phyloP scores from a whole-genome alignment of 2,888 invertebrate species.

The Thelaira solivaga region DNA sequence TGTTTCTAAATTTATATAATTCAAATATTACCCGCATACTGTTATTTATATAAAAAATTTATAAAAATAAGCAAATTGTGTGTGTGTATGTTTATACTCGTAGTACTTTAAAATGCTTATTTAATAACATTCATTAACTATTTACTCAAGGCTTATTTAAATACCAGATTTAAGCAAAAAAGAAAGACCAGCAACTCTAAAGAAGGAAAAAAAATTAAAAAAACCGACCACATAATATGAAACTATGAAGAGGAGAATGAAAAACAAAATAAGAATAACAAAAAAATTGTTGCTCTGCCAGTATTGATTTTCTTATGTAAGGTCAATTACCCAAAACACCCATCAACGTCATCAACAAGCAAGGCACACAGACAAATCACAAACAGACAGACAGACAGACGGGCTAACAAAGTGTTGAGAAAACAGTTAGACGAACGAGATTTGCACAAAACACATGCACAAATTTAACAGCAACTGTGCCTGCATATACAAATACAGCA shows the following conservation, averaged over 20 bases:
- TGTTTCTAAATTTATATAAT: no score
- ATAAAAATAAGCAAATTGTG: no score
- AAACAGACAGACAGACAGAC: constrained; percentile 5
- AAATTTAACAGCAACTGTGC: no score
- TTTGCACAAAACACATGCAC: constrained; percentile 9
- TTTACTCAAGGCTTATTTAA: constrained; percentile 51
- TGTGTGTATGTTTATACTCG: no score
- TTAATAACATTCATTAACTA: constrained; percentile 52
- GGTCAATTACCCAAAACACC: constrained; percentile 62
- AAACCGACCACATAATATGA: no score
- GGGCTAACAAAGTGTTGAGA: not conserved
- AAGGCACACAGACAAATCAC: not conserved
- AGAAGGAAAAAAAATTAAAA: constrained; percentile 27
- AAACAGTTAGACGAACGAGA: constrained; percentile 23
- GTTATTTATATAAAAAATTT: no score
- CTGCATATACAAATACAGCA: not conserved
- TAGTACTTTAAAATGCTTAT: constrained; percentile 27
- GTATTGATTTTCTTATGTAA: constrained; percentile 61
- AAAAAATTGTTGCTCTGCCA: constrained; percentile 55
- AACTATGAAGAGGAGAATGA: no score
- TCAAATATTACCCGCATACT: no score
- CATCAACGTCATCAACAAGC: constrained; percentile 49
- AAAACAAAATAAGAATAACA: constrained; percentile 9
- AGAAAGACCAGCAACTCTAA: not conserved
- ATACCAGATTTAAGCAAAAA: not conserved